These are phyloP conservation scores for Trichomycterus rosablanca DNA, from an alignment of 2,113 vertebrate genomes.

Conservation along the genomic window DNA sequence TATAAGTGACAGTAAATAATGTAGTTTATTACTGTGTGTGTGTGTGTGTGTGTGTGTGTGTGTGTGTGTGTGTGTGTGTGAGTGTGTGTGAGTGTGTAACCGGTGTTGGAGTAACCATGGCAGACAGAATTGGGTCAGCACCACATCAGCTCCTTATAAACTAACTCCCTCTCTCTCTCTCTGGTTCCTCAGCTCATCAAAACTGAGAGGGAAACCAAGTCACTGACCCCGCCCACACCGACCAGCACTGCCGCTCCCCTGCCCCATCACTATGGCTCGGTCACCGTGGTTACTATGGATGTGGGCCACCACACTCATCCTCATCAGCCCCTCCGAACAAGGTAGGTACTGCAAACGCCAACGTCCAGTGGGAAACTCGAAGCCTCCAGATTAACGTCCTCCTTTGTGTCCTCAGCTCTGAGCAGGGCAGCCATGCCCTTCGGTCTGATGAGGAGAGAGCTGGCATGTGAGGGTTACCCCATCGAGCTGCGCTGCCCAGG, in stretches of 20 bases:
- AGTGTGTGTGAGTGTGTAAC: neutral
- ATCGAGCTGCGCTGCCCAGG: slow-evolving; percentile 91
- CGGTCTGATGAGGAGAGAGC: slow-evolving; percentile 82
- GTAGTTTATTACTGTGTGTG: neutral
- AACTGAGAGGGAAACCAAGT: slow-evolving; percentile 48
- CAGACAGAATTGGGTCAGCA: slow-evolving; percentile 39
- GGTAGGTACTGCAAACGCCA: slow-evolving; percentile 47
- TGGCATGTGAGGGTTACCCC: slow-evolving; percentile 89
- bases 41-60: slow-evolving; percentile 6
- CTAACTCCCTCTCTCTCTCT: slow-evolving; percentile 48
- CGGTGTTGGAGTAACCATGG: slow-evolving; percentile 19
- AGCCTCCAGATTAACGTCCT: no score
- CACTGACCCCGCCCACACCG: slow-evolving; percentile 18
- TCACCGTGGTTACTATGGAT: slow-evolving; percentile 64
- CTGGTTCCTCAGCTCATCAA: slow-evolving; percentile 58
- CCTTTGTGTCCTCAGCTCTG: no score
- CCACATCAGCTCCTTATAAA: slow-evolving; percentile 15
- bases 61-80: slow-evolving; percentile 37
- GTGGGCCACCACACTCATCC: slow-evolving; percentile 56
- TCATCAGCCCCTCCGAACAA: slow-evolving; percentile 61
- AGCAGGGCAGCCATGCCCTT: slow-evolving; percentile 84
- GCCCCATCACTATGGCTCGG: slow-evolving; percentile 58
- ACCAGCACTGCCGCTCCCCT: slow-evolving; percentile 44
- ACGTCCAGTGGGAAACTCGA: neutral
- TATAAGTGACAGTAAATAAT: slow-evolving; percentile 12